Evolutionary conservation across 2,113 vertebrate genomes (phyloP).

Genomic region (Sylvietta virens): DNA sequence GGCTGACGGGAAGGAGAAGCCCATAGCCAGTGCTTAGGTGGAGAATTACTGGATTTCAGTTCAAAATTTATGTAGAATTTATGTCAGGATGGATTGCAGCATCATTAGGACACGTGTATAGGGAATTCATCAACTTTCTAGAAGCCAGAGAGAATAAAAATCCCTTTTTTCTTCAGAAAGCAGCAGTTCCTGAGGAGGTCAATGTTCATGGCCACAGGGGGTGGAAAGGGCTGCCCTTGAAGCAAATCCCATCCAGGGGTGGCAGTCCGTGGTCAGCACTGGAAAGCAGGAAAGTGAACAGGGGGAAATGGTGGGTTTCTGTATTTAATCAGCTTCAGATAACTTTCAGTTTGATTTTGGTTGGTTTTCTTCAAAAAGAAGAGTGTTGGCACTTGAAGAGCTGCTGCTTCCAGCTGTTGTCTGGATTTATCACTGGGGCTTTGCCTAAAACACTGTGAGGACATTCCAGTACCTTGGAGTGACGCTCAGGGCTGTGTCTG

Average conservation of each 20-base stretch:
- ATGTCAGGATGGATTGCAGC: neutral
- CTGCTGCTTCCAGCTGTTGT: neutral
- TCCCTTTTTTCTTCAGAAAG: neutral
- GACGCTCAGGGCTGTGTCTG: neutral
- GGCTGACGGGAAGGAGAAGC: neutral
- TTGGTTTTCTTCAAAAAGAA: neutral
- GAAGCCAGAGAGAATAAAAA: neutral
- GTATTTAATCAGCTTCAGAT: neutral
- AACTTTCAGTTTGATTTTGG: neutral
- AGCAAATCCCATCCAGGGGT: neutral
- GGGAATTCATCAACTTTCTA: neutral
- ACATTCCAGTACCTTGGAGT: fast-evolving
- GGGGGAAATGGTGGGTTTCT: fast-evolving
- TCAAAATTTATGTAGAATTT: neutral
- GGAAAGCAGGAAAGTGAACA: neutral
- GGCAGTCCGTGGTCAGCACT: fast-evolving
- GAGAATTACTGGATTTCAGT: neutral
- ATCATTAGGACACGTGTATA: neutral
- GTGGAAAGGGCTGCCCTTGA: neutral
- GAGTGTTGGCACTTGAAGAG: neutral
- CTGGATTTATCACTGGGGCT: neutral
- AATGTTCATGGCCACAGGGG: fast-evolving
- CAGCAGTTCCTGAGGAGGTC: neutral
- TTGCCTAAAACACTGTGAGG: neutral
- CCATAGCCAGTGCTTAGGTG: neutral